These are phyloP conservation scores for Muschampia staudingeri DNA, from an alignment of 2,888 invertebrate genomes.

Conservation along the genomic window DNA sequence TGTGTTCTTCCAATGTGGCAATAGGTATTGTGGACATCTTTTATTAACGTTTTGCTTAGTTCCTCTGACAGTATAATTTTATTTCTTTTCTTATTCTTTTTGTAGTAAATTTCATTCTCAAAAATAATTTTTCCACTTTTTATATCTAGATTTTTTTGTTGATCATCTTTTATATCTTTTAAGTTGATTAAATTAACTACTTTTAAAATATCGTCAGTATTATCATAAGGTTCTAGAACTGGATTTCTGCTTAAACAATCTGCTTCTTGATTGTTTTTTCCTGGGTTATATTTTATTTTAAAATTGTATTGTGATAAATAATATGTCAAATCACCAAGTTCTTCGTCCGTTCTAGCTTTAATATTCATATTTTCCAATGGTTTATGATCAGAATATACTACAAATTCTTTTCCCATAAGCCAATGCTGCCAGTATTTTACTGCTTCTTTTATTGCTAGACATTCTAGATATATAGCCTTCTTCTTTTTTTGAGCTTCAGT, in stretches of 20 bases:
- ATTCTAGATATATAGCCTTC: not conserved
- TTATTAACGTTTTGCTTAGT: not conserved
- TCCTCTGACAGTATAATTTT: not conserved
- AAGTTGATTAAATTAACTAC: not conserved
- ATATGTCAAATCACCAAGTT: not conserved
- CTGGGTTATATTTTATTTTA: not conserved
- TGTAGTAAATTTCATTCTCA: not conserved
- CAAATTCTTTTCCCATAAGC: not conserved
- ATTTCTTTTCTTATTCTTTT: not conserved
- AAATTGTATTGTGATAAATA: not conserved
- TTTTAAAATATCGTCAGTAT: not conserved
- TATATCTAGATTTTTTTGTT: not conserved
- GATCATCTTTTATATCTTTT: not conserved
- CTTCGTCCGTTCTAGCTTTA: not conserved
- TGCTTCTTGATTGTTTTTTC: not conserved
- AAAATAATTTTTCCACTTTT: not conserved
- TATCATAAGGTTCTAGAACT: not conserved
- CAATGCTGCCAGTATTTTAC: conserved; percentile 2
- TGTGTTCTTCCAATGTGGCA: not conserved
- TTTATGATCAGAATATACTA: not conserved
- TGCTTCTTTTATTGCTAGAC: conserved; percentile 3
- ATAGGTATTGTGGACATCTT: not conserved
- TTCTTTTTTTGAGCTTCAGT: not conserved
- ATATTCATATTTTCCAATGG: not conserved
- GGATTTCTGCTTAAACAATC: conserved; percentile 3